These are phyloP conservation scores for Champsocephalus esox DNA, from an alignment of 2,797 vertebrate genomes.

Conservation along the genomic window DNA sequence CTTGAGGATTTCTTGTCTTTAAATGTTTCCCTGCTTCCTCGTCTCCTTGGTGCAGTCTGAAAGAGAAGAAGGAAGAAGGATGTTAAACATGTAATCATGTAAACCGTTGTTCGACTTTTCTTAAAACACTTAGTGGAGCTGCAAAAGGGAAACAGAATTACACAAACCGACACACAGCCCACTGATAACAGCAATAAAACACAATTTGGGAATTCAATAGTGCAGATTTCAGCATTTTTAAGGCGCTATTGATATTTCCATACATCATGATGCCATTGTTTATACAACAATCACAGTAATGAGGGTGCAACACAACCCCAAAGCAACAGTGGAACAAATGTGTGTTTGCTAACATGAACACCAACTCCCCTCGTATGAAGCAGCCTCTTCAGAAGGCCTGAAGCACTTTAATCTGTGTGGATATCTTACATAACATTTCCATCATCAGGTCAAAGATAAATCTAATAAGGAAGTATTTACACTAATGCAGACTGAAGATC, in stretches of 20 bases:
- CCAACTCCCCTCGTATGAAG: constrained; percentile 11
- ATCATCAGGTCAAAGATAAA: constrained; percentile 47
- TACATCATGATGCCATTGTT: constrained; percentile 10
- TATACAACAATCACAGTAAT: neutral
- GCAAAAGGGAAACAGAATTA: constrained; percentile 6
- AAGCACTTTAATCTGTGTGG: constrained; percentile 46
- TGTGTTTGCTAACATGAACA: neutral
- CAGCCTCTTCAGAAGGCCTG: constrained; percentile 20
- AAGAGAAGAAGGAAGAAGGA: constrained; percentile 41
- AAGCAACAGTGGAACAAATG: constrained; percentile 1
- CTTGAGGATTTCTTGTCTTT: constrained; percentile 93
- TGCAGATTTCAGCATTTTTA: constrained; percentile 22
- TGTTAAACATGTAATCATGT: neutral
- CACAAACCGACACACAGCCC: neutral
- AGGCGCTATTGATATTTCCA: constrained; percentile 24
- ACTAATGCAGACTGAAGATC: constrained; percentile 37
- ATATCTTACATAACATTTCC: constrained; percentile 52
- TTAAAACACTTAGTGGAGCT: neutral
- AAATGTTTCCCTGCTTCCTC: constrained; percentile 93
- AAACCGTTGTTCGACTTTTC: neutral
- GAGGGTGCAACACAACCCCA: neutral
- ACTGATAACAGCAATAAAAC: neutral
- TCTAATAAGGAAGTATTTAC: constrained; percentile 53
- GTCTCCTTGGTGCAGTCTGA: constrained; percentile 93
- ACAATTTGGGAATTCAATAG: neutral